These are phyloP conservation scores for Rana temporaria DNA, from an alignment of 2,113 vertebrate species.

Conservation along the genomic window DNA sequence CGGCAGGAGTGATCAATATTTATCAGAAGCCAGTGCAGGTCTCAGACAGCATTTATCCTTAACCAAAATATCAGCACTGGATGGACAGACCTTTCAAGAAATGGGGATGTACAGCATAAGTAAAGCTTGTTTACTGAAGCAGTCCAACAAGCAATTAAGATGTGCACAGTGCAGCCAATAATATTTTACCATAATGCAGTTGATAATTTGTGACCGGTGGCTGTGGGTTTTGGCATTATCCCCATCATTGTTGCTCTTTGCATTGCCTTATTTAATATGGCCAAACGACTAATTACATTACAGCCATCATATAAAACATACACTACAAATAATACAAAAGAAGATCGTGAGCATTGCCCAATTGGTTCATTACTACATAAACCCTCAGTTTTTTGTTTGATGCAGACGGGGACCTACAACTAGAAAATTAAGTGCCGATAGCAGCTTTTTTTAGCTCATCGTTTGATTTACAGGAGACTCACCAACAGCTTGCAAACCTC, in stretches of 20 bases:
- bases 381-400: background rate
- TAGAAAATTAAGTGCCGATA: background rate
- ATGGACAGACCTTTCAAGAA: background rate
- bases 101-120: constrained; percentile 2
- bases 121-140: constrained; percentile 1
- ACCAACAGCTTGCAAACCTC: background rate
- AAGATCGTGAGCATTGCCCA: background rate
- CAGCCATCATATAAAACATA: background rate
- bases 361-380: background rate
- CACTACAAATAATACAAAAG: constrained; percentile 37
- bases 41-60: too few species aligned
- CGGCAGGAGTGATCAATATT: too few species aligned
- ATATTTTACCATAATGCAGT: too few species aligned
- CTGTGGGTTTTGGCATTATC: too few species aligned
- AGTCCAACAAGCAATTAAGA: background rate
- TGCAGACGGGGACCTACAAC: background rate
- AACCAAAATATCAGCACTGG: too few species aligned
- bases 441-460: background rate
- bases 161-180: too few species aligned
- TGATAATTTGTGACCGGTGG: too few species aligned
- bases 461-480: constrained; percentile 13
- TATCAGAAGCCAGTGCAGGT: too few species aligned
- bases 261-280: too few species aligned
- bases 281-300: background rate
- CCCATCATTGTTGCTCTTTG: too few species aligned